phyloP scores from a whole-genome alignment of 53 echinoderm and acorn worm genomes.

The Paracentrotus lividus region DNA sequence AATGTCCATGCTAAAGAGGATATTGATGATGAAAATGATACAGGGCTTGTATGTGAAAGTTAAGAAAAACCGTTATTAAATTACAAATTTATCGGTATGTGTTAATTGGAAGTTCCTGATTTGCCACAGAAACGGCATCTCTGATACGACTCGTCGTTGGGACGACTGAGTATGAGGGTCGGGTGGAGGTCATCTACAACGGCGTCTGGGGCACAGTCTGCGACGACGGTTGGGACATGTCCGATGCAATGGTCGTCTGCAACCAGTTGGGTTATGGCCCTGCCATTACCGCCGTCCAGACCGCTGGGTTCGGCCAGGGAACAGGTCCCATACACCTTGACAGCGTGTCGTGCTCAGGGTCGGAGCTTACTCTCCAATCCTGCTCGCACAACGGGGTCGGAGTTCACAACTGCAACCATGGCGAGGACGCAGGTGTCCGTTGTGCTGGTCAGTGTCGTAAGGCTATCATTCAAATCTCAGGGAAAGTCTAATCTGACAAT shows the following conservation, averaged over 20 bases:
- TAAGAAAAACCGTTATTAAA: no score
- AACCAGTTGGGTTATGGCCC: conserved; percentile 58
- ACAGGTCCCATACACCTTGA: conserved; percentile 60
- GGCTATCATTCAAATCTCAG: no score
- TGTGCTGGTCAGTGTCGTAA: conserved; percentile 39
- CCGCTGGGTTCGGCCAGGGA: conserved; percentile 55
- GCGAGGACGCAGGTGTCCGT: conserved; percentile 67
- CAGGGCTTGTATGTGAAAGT: no score
- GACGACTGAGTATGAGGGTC: conserved; percentile 58
- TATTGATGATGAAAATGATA: no score
- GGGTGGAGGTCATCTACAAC: conserved; percentile 71
- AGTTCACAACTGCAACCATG: conserved; percentile 64
- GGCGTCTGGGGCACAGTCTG: conserved; percentile 74
- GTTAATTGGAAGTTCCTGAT: no score
- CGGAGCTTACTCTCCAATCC: conserved; percentile 34
- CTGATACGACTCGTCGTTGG: conserved; percentile 68
- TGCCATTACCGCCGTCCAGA: neutral
- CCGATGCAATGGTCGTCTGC: conserved; percentile 69
- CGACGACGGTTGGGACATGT: conserved; percentile 64
- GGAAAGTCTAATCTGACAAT: no score
- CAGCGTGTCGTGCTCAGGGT: conserved; percentile 50
- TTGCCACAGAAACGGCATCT: conserved; percentile 27
- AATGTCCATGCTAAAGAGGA: no score
- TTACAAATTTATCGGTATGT: no score
- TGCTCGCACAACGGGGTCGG: conserved; percentile 60